These are phyloP conservation scores for Anguilla anguilla DNA, from an alignment of 2,797 vertebrate species.

Conservation along the genomic window DNA sequence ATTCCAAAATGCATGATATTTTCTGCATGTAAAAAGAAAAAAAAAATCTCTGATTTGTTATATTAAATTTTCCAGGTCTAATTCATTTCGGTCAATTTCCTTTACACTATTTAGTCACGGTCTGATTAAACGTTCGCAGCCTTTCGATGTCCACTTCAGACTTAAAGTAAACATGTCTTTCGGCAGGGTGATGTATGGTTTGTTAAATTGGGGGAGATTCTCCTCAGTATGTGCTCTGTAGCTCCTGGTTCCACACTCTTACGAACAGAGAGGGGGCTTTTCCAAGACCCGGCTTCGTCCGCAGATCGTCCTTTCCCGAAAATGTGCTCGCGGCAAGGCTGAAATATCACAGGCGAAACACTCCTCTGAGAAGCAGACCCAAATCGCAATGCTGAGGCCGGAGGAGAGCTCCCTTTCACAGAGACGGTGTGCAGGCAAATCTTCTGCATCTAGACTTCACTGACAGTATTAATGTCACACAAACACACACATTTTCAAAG, in stretches of 20 bases:
- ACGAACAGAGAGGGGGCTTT: not conserved
- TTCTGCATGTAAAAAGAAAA: not conserved
- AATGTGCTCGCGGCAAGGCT: no score
- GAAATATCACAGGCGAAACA: no score
- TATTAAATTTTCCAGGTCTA: not conserved
- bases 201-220: not conserved
- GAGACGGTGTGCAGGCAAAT: not conserved
- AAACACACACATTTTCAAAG: not conserved
- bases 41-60: no score
- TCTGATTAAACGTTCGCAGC: not conserved
- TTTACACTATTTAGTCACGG: not conserved
- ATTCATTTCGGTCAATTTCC: not conserved
- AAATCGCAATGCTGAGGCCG: no score
- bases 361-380: no score
- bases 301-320: not conserved
- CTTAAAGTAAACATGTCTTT: constrained; percentile 1
- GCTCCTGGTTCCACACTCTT: not conserved
- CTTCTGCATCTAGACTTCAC: not conserved
- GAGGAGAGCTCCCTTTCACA: not conserved
- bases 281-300: not conserved
- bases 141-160: constrained; percentile 1
- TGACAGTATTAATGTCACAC: not conserved
- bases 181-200: not conserved
- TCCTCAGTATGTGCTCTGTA: constrained; percentile 3
- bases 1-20: not conserved